Evolutionary conservation across 1,140 invertebrate species (phyloP), one percentile per base, ranked within the genome.

Genomic region (Drosophila orena): DNA sequence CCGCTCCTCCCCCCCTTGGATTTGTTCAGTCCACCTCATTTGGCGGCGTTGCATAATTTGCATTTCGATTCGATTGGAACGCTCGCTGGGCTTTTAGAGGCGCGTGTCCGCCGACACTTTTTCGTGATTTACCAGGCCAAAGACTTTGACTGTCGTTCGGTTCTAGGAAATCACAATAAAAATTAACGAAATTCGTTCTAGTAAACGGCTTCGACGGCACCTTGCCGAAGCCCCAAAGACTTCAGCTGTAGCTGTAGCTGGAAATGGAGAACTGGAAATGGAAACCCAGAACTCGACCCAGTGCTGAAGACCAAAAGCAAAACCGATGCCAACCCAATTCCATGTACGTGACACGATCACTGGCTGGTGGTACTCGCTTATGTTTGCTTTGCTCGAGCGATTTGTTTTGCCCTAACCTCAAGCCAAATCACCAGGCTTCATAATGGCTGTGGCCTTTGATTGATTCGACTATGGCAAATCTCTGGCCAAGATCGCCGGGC

Each of bases 151-250:
- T 65, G 58, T 68, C 38, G 47, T 77, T 79, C 73, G 76, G 72
- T 89, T 89, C 84, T 89, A 89, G 84, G 84, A 89, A 89, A 89
- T 89, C 84, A 89, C 84, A 89, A 89, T 89, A 89, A 89, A 88
- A 89, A 89, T 89, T 89, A 89, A 89, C 84, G 20, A 71, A 89
- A 89, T 89, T 89, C 84, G 84, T 89, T 89, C 84, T 88, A 89
- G 85, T 78, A 89, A 89, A 88, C 84, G 59, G 68, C 60, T 55
- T 61, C 57, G 54, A 52, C 68, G 62, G 62, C 62, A 17, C 30
- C 54, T 43, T 56, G 27, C 35, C 56, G 11, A 24, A 42, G 40
- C 15, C 40, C 37, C 43, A 62, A 57, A 17, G 46, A 47, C 46
- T 10, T 8, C n/a, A 20, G 10, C 3, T 15, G 11, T 0, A 14